Percentiles rank a stretch among this genome's conserved stretches.
These are phyloP conservation scores for Nanger granti DNA, from an alignment of 2,113 vertebrate genomes.

Conservation along the genomic window DNA sequence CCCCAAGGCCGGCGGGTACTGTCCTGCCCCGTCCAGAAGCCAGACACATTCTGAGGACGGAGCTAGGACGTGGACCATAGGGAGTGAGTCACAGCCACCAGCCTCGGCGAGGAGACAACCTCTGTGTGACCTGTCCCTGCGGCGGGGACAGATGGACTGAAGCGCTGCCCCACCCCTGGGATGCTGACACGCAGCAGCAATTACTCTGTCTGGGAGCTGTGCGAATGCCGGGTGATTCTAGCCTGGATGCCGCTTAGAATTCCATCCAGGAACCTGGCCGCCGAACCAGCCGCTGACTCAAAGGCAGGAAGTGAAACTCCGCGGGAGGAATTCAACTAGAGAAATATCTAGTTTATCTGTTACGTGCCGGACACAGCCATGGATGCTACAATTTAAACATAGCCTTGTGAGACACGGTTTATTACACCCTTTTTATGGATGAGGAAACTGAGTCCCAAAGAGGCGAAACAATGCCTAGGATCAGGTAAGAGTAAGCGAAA, in stretches of 20 bases:
- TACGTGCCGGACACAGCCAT: rapidly evolving
- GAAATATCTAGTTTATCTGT: rapidly evolving
- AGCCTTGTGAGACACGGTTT: not conserved
- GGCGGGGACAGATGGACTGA: rapidly evolving
- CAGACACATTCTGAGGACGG: rapidly evolving
- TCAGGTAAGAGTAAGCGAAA: not conserved
- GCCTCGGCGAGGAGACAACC: not conserved
- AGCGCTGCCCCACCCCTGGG: rapidly evolving
- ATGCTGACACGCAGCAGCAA: rapidly evolving
- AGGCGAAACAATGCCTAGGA: not conserved
- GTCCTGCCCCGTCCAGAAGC: not conserved
- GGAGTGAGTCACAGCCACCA: not conserved
- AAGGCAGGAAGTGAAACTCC: not conserved
- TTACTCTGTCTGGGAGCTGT: not conserved
- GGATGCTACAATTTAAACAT: not conserved
- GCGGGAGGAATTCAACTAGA: rapidly evolving
- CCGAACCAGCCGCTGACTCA: not conserved
- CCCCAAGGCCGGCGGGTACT: rapidly evolving
- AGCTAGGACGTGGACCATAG: rapidly evolving
- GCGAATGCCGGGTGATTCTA: rapidly evolving
- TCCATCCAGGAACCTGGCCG: rapidly evolving
- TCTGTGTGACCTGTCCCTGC: not conserved
- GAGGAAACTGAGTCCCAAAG: not conserved
- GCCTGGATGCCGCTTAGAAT: rapidly evolving
- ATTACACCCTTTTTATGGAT: not conserved